Evolutionary conservation across 1,140 invertebrate genomes (phyloP), one percentile per base, ranked within the genome.

Genomic region (Papilio xuthus): DNA sequence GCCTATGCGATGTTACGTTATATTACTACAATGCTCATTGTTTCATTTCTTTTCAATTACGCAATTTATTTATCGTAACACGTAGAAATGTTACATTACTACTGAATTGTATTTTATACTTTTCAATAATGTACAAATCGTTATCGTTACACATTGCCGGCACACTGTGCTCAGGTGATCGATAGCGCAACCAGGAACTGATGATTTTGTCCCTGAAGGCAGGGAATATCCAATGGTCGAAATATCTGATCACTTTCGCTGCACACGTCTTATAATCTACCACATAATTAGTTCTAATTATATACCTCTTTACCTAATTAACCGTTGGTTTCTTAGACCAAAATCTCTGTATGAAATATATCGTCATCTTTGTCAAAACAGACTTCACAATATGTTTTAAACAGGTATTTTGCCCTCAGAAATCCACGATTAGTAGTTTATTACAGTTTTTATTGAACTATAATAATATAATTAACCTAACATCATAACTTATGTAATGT

Each of bases 11-110:
- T 47, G 44, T 47, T 47, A 47, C 13, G 50, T 53, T 53, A n/a
- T n/a, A 53, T 53, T 47, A 56, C 56, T 63, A 76, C 60, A 63
- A 63, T 63, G 60, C 26, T 75, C 44, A 26, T 74, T 47, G 42
- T 50, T 76, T 28, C 60, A 28, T 63, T 63, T 63, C 2, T 63
- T 63, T 28, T 63, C 60, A 63, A 28, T 63, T 63, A 63, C 12
- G 60, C 23, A 63, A 63, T 63, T 13, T 63, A 26, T 15, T 28
- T 28, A n/a, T 26, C 26, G 26, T 63, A 28, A 63, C n/a, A 63
- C 13, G 9, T 20, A n/a, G 1, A 8, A 8, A 20, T 8, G 53
- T 60, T n/a, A 60, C 20, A 60, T 60, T 60, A 23, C 12, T 23
- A 23, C 7, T 60, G 9, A 20, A 60, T 60, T 60, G 20, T 23